Conservation (phyloP, 1,140 invertebrate species). For the Caenorhabditis inopinata region DNA sequence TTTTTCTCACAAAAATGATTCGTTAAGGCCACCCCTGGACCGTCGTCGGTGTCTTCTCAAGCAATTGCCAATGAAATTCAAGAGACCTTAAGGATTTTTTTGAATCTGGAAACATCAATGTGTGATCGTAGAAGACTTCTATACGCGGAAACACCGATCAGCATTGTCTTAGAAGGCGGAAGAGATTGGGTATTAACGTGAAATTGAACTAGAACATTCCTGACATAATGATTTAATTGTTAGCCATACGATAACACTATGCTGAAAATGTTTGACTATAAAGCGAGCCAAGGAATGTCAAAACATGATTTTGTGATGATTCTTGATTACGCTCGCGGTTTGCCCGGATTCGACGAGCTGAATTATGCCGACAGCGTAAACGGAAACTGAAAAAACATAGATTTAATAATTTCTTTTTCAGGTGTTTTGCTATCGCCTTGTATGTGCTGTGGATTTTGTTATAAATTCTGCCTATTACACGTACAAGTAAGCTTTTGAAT, state of each 20-base stretch:
- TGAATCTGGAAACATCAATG: constrained; percentile 4
- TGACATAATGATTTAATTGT: no score
- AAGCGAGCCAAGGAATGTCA: background rate
- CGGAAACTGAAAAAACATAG: no score
- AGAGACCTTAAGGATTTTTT: background rate
- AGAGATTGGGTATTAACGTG: background rate
- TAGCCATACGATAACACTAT: background rate
- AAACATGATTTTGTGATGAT: constrained; percentile 17
- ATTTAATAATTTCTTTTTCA: background rate
- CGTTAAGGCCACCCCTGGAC: background rate
- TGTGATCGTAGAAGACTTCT: constrained; percentile 2
- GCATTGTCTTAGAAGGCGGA: background rate
- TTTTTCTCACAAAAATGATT: no score
- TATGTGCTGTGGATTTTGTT: background rate
- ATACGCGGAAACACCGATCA: background rate
- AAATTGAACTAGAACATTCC: background rate
- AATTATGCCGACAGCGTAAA: background rate
- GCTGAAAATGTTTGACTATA: constrained; percentile 10
- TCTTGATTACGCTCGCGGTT: background rate
- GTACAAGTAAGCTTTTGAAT: background rate
- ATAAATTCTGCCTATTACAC: constrained; percentile 12
- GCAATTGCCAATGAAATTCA: background rate
- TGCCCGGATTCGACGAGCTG: constrained; percentile 19
- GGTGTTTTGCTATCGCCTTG: background rate
- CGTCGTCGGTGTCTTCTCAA: background rate